Evolutionary conservation across 92 coral and sea anemone genomes (phyloP).

Genomic region (Parazoanthus darwini): DNA sequence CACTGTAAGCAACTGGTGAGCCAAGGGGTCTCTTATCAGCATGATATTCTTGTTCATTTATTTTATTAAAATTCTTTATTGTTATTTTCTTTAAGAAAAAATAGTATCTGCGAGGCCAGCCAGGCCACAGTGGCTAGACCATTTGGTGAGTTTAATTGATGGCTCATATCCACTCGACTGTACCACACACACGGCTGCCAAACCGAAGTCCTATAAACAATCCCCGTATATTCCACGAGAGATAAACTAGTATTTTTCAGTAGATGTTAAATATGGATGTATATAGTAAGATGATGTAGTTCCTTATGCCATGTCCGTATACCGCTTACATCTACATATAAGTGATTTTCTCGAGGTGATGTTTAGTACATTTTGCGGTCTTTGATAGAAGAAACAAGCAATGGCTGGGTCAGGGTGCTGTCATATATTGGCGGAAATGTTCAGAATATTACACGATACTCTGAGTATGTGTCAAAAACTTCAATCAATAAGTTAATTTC

Average conservation of each 20-base stretch:
- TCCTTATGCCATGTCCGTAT: not conserved
- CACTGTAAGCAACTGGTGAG: not conserved
- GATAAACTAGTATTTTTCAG: not conserved
- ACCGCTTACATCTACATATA: not conserved
- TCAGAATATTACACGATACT: constrained; percentile 15
- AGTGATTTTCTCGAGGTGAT: not conserved
- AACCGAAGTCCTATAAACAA: too few species aligned
- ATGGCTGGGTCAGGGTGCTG: not conserved
- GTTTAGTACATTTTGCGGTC: not conserved
- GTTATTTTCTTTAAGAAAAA: not conserved
- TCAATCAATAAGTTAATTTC: constrained; percentile 26
- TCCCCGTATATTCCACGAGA: not conserved
- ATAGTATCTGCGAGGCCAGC: not conserved
- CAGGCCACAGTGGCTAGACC: not conserved
- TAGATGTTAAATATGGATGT: not conserved
- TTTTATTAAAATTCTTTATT: not conserved
- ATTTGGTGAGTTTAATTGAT: not conserved
- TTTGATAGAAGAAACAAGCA: not conserved
- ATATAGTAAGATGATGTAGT: too few species aligned
- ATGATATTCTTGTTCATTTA: not conserved
- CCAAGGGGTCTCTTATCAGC: not conserved
- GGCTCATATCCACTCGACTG: not conserved
- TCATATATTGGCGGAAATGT: constrained; percentile 1
- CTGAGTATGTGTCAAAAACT: constrained; percentile 15
- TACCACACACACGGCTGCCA: constrained; percentile 1